phyloP scores from a whole-genome alignment of 2,888 invertebrate species.

The Epinotia demarniana region DNA sequence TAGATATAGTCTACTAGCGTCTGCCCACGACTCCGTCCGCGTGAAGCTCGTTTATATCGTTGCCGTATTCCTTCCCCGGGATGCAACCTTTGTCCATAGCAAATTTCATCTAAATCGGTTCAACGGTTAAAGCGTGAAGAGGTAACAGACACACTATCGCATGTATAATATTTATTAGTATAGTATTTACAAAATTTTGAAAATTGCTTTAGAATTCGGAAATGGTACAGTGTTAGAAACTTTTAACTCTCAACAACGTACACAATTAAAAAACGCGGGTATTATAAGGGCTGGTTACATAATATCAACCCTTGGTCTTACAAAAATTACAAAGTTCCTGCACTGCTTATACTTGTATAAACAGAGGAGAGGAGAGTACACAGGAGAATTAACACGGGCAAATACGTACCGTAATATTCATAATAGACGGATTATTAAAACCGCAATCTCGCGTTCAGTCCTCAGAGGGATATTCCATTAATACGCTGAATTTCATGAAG shows the following conservation, averaged over 20 bases:
- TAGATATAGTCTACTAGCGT: background rate
- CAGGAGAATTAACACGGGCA: background rate
- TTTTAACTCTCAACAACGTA: background rate
- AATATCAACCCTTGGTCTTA: background rate
- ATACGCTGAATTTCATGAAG: background rate
- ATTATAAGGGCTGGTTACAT: background rate
- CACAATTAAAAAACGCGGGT: background rate
- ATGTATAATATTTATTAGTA: too few relatives aligned
- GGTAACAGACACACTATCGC: too few relatives aligned
- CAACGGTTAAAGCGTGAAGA: too few relatives aligned
- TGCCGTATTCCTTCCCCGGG: too few relatives aligned
- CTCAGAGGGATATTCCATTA: slow-evolving; percentile 13
- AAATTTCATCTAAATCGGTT: too few relatives aligned
- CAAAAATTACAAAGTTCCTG: background rate
- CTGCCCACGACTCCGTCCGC: too few relatives aligned
- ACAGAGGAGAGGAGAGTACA: slow-evolving; percentile 12
- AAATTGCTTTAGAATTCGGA: too few relatives aligned
- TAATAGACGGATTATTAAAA: slow-evolving; percentile 11
- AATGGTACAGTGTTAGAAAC: too few relatives aligned
- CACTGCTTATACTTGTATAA: background rate
- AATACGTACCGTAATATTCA: slow-evolving; percentile 2
- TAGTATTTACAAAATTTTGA: too few relatives aligned
- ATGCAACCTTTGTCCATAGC: too few relatives aligned
- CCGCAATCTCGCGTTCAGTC: slow-evolving; percentile 6
- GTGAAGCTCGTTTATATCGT: too few relatives aligned